Percentiles rank a stretch among this genome's conserved stretches.
Conservation (phyloP, 2,113 vertebrate genomes). For the Ancistrus triradiatus region DNA sequence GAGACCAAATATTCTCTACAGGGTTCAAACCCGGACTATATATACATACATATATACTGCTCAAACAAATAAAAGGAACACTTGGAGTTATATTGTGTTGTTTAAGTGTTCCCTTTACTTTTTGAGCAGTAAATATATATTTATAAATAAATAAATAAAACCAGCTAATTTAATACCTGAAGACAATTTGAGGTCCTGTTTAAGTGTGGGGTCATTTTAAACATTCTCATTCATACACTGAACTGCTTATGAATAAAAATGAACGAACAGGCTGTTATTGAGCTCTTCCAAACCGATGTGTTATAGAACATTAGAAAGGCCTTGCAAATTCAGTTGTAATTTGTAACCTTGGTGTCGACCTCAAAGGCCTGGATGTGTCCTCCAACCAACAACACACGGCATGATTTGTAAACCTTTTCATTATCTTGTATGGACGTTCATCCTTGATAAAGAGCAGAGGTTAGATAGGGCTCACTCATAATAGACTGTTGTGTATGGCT, state of each 20-base stretch:
- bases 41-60: too few relatives aligned
- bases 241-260: not conserved
- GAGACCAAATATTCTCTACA: too few relatives aligned
- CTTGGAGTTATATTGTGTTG: too few relatives aligned
- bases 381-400: slow-evolving; percentile 2
- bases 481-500: slow-evolving; percentile 51
- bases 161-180: too few relatives aligned
- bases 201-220: too few relatives aligned
- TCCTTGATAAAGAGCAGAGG: slow-evolving; percentile 27
- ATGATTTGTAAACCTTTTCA: slow-evolving; percentile 41
- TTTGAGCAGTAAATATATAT: too few relatives aligned
- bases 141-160: too few relatives aligned
- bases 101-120: too few relatives aligned
- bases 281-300: not conserved
- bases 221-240: not conserved
- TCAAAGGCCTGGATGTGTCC: slow-evolving; percentile 5
- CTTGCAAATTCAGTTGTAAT: slow-evolving; percentile 15
- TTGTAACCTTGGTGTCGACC: slow-evolving; percentile 20
- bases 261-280: not conserved
- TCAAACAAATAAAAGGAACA: too few relatives aligned
- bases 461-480: slow-evolving; percentile 39
- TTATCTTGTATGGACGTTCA: slow-evolving; percentile 46
- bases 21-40: too few relatives aligned
- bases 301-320: slow-evolving; percentile 13
- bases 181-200: too few relatives aligned